phyloP scores from a whole-genome alignment of 23 tunicate species.

The Halocynthia roretzi region DNA sequence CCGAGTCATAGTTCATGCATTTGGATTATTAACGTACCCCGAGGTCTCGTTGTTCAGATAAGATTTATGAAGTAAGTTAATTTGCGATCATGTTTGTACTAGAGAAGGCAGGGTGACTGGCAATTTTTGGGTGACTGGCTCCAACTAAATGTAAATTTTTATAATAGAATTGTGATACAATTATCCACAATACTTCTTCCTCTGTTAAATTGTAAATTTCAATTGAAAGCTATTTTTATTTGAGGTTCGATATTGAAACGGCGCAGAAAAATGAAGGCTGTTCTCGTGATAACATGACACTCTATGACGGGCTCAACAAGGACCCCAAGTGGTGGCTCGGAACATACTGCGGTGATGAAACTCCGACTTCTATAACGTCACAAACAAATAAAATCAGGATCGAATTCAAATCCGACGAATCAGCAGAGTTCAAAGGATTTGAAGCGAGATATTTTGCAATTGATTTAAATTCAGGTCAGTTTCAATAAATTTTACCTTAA shows the following conservation, averaged over 20 bases:
- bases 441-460: conserved; percentile 34
- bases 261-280: conserved; percentile 32
- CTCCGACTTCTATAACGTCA: conserved; percentile 29
- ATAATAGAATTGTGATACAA: neutral
- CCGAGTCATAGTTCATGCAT: conserved; percentile 49
- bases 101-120: neutral
- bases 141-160: neutral
- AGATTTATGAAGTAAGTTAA: conserved; percentile 44
- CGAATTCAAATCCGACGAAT: conserved; percentile 41
- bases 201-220: neutral
- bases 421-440: conserved; percentile 36
- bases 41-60: conserved; percentile 31
- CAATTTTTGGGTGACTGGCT: neutral
- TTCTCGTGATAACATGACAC: conserved; percentile 37
- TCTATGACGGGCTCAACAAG: conserved; percentile 36
- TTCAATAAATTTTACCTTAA: neutral
- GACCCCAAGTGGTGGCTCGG: conserved; percentile 44
- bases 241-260: conserved; percentile 51
- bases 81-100: neutral
- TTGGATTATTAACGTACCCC: conserved; percentile 59
- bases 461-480: conserved; percentile 33
- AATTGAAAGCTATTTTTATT: neutral
- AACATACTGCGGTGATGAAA: conserved; percentile 41
- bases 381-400: conserved; percentile 40
- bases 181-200: neutral